Base-by-base conservation (phyloP, 2,113 vertebrate genomes). In the Rhinoptilus africanus region DNA sequence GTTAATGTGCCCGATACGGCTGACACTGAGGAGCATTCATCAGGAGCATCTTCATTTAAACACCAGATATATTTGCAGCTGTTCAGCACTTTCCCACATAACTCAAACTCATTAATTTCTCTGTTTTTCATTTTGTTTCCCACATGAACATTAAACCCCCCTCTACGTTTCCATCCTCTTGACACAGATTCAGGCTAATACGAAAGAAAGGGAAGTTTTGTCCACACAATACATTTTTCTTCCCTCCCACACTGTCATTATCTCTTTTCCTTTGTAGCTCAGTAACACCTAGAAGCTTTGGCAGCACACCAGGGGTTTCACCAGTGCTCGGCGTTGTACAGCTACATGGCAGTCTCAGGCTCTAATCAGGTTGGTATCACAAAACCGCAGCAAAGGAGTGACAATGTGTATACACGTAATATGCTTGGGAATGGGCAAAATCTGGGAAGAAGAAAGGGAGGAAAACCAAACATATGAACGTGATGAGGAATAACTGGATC, bases 281-380 rank as follows among this genome's bases (percentile, higher is more conserved):
- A 56, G 91, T 47, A 92, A 72, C 73, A 93, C 73, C 89, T 87
- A 92, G 75, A 89, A 92, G 56, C 56, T 87, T 85, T 97, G 94
- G 89, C 95, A 95, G 77, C 5, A 2, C 41, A 85, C 60, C 86
- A 89, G 62, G 32, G 9, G 6, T 75, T 96, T 79, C 73, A 91
- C 80, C 51, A 89, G 68, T 19, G 9, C 60, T 88, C 1, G 0
- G 22, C 34, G 72, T 43, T 47, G 27, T 43, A 63, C 43, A 85
- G 48, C 23, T 63, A 59, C 68, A 63, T 21, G 56, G 72, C 60
- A 84, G 28, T 81, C 64, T 91, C 27, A 23, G 28, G 37, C 12
- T 92, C 68, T 84, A 72, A 32, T 51, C 59, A 41, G 30, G 17
- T 6, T 43, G 54, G 18, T n/a, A 72, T 89, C 83, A 50, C 43